Percentiles rank a stretch among this genome's conserved stretches.
phyloP scores from a whole-genome alignment of 2,888 invertebrate genomes.

The Mesodorylaimus sp. region DNA sequence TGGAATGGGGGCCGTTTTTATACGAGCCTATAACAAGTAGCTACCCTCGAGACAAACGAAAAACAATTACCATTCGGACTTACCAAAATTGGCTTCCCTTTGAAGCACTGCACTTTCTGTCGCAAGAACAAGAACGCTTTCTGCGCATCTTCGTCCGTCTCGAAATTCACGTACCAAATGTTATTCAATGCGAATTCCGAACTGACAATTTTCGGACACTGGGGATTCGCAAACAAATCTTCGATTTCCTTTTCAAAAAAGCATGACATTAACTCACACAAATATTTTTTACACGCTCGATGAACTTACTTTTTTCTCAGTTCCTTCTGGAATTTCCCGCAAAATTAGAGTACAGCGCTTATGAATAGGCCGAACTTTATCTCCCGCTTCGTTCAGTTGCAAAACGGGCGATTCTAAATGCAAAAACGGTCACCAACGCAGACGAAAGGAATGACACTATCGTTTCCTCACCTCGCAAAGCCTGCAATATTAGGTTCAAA shows the following conservation, averaged over 20 bases:
- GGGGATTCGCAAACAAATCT: slow-evolving; percentile 57
- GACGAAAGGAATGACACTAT: too few relatives aligned
- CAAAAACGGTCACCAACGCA: too few relatives aligned
- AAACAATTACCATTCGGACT: slow-evolving; percentile 13
- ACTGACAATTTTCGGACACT: slow-evolving; percentile 58
- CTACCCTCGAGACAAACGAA: too few relatives aligned
- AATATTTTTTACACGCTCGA: too few relatives aligned
- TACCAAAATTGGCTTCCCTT: slow-evolving; percentile 65
- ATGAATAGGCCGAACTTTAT: slow-evolving; percentile 66
- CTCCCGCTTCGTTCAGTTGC: slow-evolving; percentile 66
- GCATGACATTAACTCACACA: background rate
- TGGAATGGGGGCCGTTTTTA: slow-evolving; percentile 56
- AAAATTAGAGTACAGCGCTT: slow-evolving; percentile 71
- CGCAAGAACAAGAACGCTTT: slow-evolving; percentile 62
- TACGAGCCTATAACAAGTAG: slow-evolving; percentile 41
- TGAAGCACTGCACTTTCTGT: slow-evolving; percentile 50
- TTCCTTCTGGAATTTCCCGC: slow-evolving; percentile 62
- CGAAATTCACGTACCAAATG: slow-evolving; percentile 73
- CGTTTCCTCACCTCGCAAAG: slow-evolving; percentile 46
- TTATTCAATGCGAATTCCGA: slow-evolving; percentile 73
- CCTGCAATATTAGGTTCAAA: slow-evolving; percentile 62
- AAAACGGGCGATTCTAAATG: slow-evolving; percentile 58
- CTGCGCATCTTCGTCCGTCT: slow-evolving; percentile 72
- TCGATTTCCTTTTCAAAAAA: slow-evolving; percentile 34
- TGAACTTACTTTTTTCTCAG: slow-evolving; percentile 47